These are phyloP conservation scores for Plestiodon gilberti DNA, from an alignment of 2,113 vertebrate genomes.

Conservation along the genomic window DNA sequence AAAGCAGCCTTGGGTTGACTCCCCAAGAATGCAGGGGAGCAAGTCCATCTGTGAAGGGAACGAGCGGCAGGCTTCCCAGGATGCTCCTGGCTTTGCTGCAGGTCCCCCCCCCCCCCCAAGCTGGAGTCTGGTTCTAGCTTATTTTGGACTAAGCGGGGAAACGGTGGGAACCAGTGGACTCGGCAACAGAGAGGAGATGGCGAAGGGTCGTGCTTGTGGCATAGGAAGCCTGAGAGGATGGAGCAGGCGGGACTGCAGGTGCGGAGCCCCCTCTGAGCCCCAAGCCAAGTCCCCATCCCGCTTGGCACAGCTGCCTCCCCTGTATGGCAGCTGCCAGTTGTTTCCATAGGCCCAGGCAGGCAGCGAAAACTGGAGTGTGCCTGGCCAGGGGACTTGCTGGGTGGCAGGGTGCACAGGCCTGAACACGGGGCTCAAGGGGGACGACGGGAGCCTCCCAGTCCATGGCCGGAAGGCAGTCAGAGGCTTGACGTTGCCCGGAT, in stretches of 20 bases:
- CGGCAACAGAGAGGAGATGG: not conserved
- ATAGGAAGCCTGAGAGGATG: not conserved
- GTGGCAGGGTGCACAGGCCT: not conserved
- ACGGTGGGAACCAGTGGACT: not conserved
- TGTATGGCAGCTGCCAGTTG: not conserved
- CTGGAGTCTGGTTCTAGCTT: not conserved
- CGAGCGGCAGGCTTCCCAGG: not conserved
- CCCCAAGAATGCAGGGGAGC: not conserved
- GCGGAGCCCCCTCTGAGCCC: no score
- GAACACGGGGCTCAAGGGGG: no score
- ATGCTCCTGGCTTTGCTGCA: no score
- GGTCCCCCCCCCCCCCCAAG: not conserved
- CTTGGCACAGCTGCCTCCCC: no score
- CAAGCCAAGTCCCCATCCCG: no score
- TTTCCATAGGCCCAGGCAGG: not conserved
- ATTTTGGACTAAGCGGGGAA: no score
- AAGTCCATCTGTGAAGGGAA: no score
- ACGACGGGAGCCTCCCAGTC: not conserved
- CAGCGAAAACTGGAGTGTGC: no score
- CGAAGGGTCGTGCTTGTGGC: not conserved
- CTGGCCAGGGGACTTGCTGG: no score
- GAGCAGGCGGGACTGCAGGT: no score
- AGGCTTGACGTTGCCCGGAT: not conserved
- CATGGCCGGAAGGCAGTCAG: not conserved
- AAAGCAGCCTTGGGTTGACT: not conserved